Conservation (phyloP, 2,888 invertebrate genomes). For the Temnothorax rugatulus region DNA sequence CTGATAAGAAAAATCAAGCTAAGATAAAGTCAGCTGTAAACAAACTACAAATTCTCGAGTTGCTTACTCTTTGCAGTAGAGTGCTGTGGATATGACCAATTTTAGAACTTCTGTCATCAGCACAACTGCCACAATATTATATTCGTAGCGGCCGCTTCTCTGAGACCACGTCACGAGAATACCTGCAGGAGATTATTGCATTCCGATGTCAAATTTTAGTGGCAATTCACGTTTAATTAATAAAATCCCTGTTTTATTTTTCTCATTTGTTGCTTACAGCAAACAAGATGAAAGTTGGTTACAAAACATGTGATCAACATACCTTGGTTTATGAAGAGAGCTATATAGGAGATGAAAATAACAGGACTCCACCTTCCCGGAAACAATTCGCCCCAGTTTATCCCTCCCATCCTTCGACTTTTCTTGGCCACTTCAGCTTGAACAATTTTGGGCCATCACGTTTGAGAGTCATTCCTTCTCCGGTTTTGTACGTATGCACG, state of each 20-base stretch:
- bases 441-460: conserved; percentile 23
- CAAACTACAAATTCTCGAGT: background rate
- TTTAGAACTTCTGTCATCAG: conserved; percentile 95
- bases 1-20: background rate
- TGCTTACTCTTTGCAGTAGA: conserved; percentile 91
- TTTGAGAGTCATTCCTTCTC: conserved; percentile 15
- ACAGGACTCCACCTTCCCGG: conserved; percentile 93
- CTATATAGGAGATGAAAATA: conserved; percentile 95
- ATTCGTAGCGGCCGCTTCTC: conserved; percentile 93
- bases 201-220: background rate
- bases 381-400: conserved; percentile 91
- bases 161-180: conserved; percentile 97
- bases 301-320: conserved; percentile 78
- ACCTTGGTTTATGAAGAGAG: conserved; percentile 97
- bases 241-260: background rate
- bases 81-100: conserved; percentile 90
- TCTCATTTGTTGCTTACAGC: background rate
- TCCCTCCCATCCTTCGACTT: conserved; percentile 76
- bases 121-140: conserved; percentile 96
- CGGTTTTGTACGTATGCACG: background rate
- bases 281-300: background rate
- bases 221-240: background rate
- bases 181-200: conserved; percentile 88
- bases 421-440: background rate
- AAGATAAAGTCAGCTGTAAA: background rate